A percentile compares a stretch with the other conserved stretches of the same genome.
Evolutionary conservation across 2,888 invertebrate species (phyloP).

Genomic region (Azorinus chamasolen): DNA sequence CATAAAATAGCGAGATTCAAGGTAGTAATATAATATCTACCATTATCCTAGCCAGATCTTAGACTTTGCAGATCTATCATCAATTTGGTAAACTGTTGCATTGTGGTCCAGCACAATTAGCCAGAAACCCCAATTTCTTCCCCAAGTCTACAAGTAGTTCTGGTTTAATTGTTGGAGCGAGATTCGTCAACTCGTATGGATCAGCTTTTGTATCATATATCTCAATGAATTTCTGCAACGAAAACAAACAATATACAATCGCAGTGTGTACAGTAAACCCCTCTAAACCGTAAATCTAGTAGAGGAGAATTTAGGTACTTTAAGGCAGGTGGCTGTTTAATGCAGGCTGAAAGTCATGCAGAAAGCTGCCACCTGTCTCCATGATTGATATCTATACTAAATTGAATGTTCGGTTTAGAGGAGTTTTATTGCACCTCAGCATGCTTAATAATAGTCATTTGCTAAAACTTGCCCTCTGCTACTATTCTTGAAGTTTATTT

Average conservation of each 20-base stretch:
- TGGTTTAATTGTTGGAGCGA: constrained; percentile 62
- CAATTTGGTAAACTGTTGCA: constrained; percentile 56
- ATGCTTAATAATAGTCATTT: neutral
- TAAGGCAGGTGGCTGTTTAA: no score
- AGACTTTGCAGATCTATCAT: no score
- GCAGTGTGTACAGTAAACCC: neutral
- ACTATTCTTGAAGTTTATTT: no score
- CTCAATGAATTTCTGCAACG: constrained; percentile 89
- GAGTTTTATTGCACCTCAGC: neutral
- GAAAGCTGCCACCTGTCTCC: no score
- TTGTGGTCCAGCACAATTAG: constrained; percentile 53
- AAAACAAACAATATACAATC: constrained; percentile 23
- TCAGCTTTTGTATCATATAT: constrained; percentile 92
- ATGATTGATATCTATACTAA: no score
- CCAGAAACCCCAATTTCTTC: constrained; percentile 44
- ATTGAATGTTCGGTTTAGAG: no score
- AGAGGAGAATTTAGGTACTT: no score
- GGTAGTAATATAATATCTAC: no score
- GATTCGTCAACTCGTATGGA: constrained; percentile 91
- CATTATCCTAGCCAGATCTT: no score
- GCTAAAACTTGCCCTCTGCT: neutral
- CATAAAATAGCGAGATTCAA: no score
- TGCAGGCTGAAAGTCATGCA: no score
- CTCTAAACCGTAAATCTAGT: no score
- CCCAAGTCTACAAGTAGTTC: constrained; percentile 36